Evolutionary conservation across 2,113 vertebrate genomes (phyloP).

Genomic region (Leptosomus discolor): DNA sequence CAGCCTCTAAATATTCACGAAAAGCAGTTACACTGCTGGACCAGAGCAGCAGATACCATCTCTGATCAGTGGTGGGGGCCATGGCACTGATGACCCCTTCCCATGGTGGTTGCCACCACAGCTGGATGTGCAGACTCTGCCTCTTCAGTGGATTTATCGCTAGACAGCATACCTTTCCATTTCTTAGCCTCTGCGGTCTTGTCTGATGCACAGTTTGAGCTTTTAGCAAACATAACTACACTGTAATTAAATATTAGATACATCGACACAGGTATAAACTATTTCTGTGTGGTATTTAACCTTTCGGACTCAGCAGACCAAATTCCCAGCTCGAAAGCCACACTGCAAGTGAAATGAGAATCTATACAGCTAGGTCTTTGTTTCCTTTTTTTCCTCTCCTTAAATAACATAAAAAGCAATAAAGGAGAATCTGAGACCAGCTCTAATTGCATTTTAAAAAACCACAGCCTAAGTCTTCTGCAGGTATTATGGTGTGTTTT

Average conservation of each 20-base stretch:
- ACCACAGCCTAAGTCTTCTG: not conserved
- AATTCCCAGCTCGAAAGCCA: not conserved
- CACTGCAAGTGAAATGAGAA: not conserved
- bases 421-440: slow-evolving; percentile 13
- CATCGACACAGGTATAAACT: not conserved
- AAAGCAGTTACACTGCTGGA: not conserved
- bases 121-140: accelerated
- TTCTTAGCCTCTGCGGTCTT: not conserved
- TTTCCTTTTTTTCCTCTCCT: not conserved
- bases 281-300: slow-evolving; percentile 45
- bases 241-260: not conserved
- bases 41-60: not conserved
- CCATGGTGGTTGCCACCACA: not conserved
- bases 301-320: slow-evolving; percentile 12
- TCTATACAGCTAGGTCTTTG: not conserved
- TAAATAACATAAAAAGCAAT: slow-evolving; percentile 19
- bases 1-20: not conserved
- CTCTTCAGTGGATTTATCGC: not conserved
- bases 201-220: not conserved
- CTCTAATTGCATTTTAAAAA: not conserved
- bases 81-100: not conserved
- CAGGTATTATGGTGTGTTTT: not conserved
- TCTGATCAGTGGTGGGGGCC: not conserved
- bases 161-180: not conserved
- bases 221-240: not conserved